A percentile compares a stretch with the other conserved stretches of the same genome.
Conservation (phyloP, 2,797 vertebrate species). For the Monodelphis domestica region DNA sequence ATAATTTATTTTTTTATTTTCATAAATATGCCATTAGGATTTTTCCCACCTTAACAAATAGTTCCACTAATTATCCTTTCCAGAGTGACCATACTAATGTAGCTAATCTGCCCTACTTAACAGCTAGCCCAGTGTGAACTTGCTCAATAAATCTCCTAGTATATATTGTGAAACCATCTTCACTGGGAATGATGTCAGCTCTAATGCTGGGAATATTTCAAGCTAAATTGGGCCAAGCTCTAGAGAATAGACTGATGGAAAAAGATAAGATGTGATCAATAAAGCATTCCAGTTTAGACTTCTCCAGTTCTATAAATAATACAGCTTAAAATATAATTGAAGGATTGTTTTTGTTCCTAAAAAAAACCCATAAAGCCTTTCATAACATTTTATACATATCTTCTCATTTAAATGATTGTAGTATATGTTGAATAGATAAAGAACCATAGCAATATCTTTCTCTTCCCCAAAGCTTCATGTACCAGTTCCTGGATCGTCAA, state of each 20-base stretch:
- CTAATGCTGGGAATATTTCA: slow-evolving; percentile 64
- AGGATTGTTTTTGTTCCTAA: slow-evolving; percentile 56
- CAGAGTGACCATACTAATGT: background rate
- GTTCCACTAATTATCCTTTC: background rate
- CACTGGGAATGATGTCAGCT: slow-evolving; percentile 46
- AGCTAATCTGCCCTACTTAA: background rate
- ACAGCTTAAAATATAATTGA: slow-evolving; percentile 71
- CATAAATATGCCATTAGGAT: slow-evolving; percentile 37
- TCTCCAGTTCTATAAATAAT: slow-evolving; percentile 73
- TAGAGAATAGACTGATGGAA: slow-evolving; percentile 49
- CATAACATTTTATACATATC: background rate
- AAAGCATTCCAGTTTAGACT: slow-evolving; percentile 60
- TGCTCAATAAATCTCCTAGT: slow-evolving; percentile 7
- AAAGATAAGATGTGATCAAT: slow-evolving; percentile 59
- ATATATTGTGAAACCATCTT: slow-evolving; percentile 5
- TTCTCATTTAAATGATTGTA: background rate
- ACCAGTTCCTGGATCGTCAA: background rate
- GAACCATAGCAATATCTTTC: background rate
- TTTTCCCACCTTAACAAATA: slow-evolving; percentile 1
- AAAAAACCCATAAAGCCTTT: slow-evolving; percentile 55
- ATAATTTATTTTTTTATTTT: slow-evolving; percentile 11
- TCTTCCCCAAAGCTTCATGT: background rate
- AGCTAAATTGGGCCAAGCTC: slow-evolving; percentile 14
- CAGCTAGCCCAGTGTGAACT: background rate
- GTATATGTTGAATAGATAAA: slow-evolving; percentile 13